Conservation (phyloP, 2,888 invertebrate genomes). For the Lasioglossum zephyrum region DNA sequence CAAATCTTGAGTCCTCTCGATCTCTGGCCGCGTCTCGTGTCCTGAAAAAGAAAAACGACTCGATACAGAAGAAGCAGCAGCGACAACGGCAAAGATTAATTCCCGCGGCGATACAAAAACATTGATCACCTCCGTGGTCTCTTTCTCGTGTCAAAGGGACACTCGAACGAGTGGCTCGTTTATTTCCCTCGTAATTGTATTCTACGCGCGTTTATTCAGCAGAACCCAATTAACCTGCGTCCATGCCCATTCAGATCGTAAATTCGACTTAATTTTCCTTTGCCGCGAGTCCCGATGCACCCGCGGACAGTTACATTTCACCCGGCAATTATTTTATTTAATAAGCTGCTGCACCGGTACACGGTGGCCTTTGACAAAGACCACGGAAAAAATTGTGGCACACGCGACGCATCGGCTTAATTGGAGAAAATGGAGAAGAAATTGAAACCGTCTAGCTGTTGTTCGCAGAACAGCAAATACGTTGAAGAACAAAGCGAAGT, state of each 20-base stretch:
- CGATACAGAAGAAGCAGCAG: background rate
- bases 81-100: background rate
- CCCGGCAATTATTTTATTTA: background rate
- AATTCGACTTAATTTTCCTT: background rate
- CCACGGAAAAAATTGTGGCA: background rate
- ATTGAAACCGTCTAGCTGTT: background rate
- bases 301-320: background rate
- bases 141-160: background rate
- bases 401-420: background rate
- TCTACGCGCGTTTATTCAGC: background rate
- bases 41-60: background rate
- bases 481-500: background rate
- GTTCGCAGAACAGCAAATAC: background rate
- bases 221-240: conserved; percentile 40
- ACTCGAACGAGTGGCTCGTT: background rate
- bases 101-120: background rate
- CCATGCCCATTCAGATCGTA: background rate
- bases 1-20: background rate
- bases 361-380: background rate
- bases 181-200: conserved; percentile 4
- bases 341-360: background rate
- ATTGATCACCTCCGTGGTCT: background rate
- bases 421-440: background rate
- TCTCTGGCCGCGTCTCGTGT: conserved; percentile 15
- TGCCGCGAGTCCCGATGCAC: background rate